Evolutionary conservation across 2,888 invertebrate species (phyloP).

Genomic region (Spodoptera littoralis): DNA sequence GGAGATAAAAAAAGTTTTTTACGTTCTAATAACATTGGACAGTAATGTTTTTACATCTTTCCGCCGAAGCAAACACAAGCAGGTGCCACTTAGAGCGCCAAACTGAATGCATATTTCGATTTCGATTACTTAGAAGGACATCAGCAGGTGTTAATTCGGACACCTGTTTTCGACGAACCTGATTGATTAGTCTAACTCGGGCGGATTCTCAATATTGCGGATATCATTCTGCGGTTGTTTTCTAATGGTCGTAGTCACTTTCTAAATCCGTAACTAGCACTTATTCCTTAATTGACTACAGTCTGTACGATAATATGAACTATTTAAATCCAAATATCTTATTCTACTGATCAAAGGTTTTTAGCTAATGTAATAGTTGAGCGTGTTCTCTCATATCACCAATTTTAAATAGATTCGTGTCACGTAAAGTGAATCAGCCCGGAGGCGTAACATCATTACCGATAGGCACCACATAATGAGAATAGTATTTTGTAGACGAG

Average conservation of each 20-base stretch:
- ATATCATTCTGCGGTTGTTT: no score
- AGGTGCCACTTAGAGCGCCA: slow-evolving; percentile 13
- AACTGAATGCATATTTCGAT: slow-evolving; percentile 9
- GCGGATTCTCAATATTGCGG: no score
- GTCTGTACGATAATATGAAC: background rate
- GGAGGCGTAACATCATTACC: slow-evolving; percentile 66
- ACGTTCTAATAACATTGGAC: background rate
- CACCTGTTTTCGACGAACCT: slow-evolving; percentile 7
- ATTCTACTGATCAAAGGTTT: slow-evolving; percentile 10
- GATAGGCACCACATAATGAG: slow-evolving; percentile 62
- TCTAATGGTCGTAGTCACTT: no score
- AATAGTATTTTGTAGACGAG: slow-evolving; percentile 66
- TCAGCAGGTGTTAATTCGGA: slow-evolving; percentile 9
- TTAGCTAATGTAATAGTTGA: slow-evolving; percentile 30
- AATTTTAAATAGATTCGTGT: slow-evolving; percentile 51
- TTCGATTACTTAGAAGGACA: slow-evolving; percentile 18
- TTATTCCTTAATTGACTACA: no score
- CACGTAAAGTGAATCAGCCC: slow-evolving; percentile 59
- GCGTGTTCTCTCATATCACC: slow-evolving; percentile 27
- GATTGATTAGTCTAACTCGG: no score
- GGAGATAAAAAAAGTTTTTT: slow-evolving; percentile 1
- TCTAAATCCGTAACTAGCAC: no score
- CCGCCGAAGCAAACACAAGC: background rate
- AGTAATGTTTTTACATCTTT: background rate
- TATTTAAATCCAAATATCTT: slow-evolving; percentile 2